Conservation (phyloP, 2,888 invertebrate species). For the Tipula unca region DNA sequence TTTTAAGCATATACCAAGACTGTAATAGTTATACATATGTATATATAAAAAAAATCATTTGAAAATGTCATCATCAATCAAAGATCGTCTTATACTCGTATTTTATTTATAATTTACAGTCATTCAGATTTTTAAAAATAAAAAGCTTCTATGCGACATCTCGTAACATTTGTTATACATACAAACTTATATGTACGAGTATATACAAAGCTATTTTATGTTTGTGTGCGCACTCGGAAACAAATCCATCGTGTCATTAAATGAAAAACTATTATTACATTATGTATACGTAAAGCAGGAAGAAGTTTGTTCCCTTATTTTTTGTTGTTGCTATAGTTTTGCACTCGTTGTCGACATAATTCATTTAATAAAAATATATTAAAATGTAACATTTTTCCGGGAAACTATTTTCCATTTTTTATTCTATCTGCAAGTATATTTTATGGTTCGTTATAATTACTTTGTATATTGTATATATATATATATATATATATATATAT, state of each 20-base stretch:
- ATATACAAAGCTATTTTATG: neutral
- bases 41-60: neutral
- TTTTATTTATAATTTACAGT: neutral
- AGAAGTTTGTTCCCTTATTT: neutral
- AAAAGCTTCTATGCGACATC: no score
- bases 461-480: no score
- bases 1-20: neutral
- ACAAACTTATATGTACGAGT: no score
- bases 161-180: no score
- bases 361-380: neutral
- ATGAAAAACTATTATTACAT: neutral
- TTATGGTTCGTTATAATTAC: no score
- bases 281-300: neutral
- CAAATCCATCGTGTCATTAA: neutral
- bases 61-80: neutral
- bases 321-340: neutral
- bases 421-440: no score
- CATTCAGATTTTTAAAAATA: neutral
- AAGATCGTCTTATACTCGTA: neutral
- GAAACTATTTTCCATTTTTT: neutral
- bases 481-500: no score
- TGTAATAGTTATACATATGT: no score
- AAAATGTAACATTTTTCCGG: neutral
- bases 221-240: neutral
- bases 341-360: neutral